Conservation (phyloP, 1,140 invertebrate genomes). For the Ceratoteleas bidentatus region DNA sequence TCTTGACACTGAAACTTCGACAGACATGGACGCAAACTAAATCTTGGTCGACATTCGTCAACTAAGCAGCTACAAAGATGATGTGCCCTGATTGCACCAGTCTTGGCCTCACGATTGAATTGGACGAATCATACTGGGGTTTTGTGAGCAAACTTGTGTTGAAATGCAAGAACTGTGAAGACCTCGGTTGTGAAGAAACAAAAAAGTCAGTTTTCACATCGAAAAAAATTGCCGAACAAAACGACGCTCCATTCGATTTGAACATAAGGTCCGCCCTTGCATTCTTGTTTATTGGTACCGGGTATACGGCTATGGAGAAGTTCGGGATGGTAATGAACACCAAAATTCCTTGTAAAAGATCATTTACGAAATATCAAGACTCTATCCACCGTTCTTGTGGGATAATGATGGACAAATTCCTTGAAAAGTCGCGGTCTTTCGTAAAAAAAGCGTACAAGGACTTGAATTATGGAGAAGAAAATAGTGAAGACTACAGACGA, state of each 20-base stretch:
- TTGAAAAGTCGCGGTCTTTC: neutral
- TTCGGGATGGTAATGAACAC: slow-evolving; percentile 16
- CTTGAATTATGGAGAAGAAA: neutral
- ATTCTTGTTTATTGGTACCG: slow-evolving; percentile 6
- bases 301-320: slow-evolving; percentile 1
- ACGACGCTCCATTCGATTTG: slow-evolving; percentile 1
- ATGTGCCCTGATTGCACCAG: too few relatives aligned
- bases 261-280: slow-evolving; percentile 11
- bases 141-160: too few relatives aligned
- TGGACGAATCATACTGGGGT: too few relatives aligned
- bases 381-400: neutral
- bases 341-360: slow-evolving; percentile 4
- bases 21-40: too few relatives aligned
- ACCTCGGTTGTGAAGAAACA: too few relatives aligned
- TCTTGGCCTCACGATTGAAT: too few relatives aligned
- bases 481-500: neutral
- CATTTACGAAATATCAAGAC: slow-evolving; percentile 2
- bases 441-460: slow-evolving; percentile 11
- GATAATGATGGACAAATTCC: slow-evolving; percentile 4
- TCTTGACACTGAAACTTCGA: too few relatives aligned
- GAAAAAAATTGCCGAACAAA: too few relatives aligned
- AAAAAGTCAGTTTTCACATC: too few relatives aligned
- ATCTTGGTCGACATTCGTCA: too few relatives aligned
- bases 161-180: too few relatives aligned
- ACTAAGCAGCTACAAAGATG: too few relatives aligned